A percentile compares a stretch with the other conserved stretches of the same genome.
Conservation (phyloP, 1,140 invertebrate genomes). For the Oncopeltus fasciatus region DNA sequence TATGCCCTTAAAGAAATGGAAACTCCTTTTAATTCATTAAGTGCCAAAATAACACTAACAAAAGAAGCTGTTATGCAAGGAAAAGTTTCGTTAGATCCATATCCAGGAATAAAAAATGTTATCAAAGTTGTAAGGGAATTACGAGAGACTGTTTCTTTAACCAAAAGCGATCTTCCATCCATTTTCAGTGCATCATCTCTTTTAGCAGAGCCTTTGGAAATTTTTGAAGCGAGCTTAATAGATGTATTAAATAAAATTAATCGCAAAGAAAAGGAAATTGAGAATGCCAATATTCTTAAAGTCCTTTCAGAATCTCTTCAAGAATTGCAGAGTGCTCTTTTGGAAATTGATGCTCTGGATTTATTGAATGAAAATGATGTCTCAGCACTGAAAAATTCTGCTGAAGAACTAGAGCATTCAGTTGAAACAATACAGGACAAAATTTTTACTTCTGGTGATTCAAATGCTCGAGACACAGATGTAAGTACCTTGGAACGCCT, state of each 20-base stretch:
- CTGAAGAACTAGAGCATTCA: slow-evolving; percentile 25
- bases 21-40: slow-evolving; percentile 22
- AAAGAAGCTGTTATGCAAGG: slow-evolving; percentile 21
- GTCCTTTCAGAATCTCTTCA: slow-evolving; percentile 23
- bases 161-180: slow-evolving; percentile 7
- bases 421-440: slow-evolving; percentile 25
- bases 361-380: slow-evolving; percentile 12
- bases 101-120: slow-evolving; percentile 21
- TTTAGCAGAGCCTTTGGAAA: slow-evolving; percentile 18
- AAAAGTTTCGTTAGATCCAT: slow-evolving; percentile 19
- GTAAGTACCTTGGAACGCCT: slow-evolving; percentile 23
- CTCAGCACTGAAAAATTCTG: slow-evolving; percentile 18
- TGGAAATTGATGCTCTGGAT: slow-evolving; percentile 17
- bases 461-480: slow-evolving; percentile 23
- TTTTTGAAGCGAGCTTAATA: slow-evolving; percentile 20
- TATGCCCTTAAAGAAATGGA: slow-evolving; percentile 23
- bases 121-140: slow-evolving; percentile 21
- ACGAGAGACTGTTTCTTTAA: slow-evolving; percentile 9
- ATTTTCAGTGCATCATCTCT: slow-evolving; percentile 10
- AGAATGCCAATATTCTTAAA: slow-evolving; percentile 22
- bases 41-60: slow-evolving; percentile 20
- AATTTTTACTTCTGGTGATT: slow-evolving; percentile 25
- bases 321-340: slow-evolving; percentile 25
- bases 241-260: slow-evolving; percentile 20
- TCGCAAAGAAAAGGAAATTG: slow-evolving; percentile 20